phyloP scores from a whole-genome alignment of 2,888 invertebrate species.

The Drosophila meridiana region DNA sequence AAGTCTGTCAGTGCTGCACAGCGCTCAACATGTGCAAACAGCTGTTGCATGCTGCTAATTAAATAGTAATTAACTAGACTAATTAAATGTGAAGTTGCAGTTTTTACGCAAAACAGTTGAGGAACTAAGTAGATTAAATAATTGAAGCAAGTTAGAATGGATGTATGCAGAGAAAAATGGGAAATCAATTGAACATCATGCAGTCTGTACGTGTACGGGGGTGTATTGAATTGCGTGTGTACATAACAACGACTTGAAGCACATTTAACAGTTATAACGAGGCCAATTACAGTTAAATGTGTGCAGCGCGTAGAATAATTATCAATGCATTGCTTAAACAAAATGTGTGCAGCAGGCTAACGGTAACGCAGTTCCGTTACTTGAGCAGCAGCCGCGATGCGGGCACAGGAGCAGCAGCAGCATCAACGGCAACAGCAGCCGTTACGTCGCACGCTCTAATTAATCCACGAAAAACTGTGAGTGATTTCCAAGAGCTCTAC shows the following conservation, averaged over 20 bases:
- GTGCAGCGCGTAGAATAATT: slow-evolving; percentile 61
- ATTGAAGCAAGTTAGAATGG: background rate
- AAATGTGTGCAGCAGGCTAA: slow-evolving; percentile 46
- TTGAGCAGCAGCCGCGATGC: slow-evolving; percentile 14
- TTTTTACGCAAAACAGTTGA: background rate
- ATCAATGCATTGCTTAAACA: slow-evolving; percentile 53
- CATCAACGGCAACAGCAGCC: slow-evolving; percentile 26
- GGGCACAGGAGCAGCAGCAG: slow-evolving; percentile 19
- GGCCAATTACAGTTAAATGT: slow-evolving; percentile 60
- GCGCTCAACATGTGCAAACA: slow-evolving; percentile 13
- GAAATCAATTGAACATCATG: slow-evolving; percentile 32
- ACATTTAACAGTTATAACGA: slow-evolving; percentile 37
- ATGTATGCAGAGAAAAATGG: background rate
- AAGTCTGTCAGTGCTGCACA: slow-evolving; percentile 30
- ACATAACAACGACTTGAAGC: slow-evolving; percentile 56
- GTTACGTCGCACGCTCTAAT: slow-evolving; percentile 42
- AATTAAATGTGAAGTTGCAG: background rate
- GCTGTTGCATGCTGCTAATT: slow-evolving; percentile 39
- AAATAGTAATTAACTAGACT: background rate
- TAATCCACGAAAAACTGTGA: slow-evolving; percentile 63
- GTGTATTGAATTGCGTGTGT: slow-evolving; percentile 18
- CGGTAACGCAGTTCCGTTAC: slow-evolving; percentile 1
- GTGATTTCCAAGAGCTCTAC: slow-evolving; percentile 87
- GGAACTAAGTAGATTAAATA: background rate
- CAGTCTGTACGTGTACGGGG: slow-evolving; percentile 40